These are phyloP conservation scores for Dendrocincla fuliginosa DNA, from an alignment of 2,797 vertebrate species.

Conservation along the genomic window DNA sequence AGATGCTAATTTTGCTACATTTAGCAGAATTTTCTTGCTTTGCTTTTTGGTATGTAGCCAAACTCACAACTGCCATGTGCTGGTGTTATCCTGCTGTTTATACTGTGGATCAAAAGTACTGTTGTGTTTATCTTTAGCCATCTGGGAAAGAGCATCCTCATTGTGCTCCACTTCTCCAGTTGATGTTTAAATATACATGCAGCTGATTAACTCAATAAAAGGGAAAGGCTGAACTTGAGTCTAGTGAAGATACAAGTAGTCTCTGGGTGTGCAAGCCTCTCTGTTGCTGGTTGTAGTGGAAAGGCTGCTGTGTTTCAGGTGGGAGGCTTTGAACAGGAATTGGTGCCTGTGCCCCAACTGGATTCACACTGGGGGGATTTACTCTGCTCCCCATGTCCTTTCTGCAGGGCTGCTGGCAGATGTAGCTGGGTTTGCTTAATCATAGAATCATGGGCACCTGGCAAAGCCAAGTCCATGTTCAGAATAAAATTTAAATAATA, in stretches of 20 bases:
- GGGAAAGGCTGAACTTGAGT: not conserved
- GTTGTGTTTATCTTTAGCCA: constrained; percentile 6
- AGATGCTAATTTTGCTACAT: not conserved
- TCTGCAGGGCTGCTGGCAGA: not conserved
- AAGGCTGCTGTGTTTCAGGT: not conserved
- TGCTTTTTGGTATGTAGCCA: not conserved
- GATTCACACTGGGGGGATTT: not conserved
- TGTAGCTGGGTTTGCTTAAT: not conserved
- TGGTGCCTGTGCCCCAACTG: not conserved
- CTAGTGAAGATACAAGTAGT: not conserved
- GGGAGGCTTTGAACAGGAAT: not conserved
- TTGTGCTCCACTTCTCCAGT: not conserved
- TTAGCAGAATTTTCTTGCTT: constrained; percentile 7
- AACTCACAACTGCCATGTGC: not conserved
- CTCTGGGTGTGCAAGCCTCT: not conserved
- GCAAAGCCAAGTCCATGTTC: not conserved
- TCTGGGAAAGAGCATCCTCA: not conserved
- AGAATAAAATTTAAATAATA: not conserved
- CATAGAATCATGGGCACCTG: fast-evolving
- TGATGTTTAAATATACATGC: not conserved
- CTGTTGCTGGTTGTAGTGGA: not conserved
- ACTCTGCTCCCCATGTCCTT: not conserved
- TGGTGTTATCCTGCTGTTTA: constrained; percentile 2
- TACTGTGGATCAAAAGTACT: not conserved
- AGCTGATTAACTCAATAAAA: not conserved